Evolutionary conservation across 2,113 vertebrate genomes (phyloP).

Genomic region (Scomber japonicus): DNA sequence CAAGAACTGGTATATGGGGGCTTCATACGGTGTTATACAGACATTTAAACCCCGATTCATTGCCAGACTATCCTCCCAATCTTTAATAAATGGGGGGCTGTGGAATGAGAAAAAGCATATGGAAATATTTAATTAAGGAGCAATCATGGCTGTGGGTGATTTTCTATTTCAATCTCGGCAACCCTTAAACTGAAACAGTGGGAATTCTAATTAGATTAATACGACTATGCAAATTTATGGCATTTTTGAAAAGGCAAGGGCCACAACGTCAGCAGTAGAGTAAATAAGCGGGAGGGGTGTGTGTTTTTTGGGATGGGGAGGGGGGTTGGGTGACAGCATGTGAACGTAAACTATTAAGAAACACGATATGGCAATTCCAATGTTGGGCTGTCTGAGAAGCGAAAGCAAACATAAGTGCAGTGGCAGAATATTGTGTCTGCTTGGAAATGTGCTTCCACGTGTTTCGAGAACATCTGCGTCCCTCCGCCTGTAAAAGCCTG

Average conservation of each 20-base stretch:
- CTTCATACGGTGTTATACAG: slow-evolving; percentile 31
- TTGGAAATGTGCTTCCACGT: slow-evolving; percentile 19
- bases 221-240: slow-evolving; percentile 86
- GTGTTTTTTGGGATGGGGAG: slow-evolving; percentile 41
- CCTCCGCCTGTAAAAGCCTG: slow-evolving; percentile 10
- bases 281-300: slow-evolving; percentile 76
- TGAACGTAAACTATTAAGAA: slow-evolving; percentile 28
- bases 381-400: not conserved
- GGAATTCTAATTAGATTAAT: slow-evolving; percentile 87
- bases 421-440: not conserved
- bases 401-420: not conserved
- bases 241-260: slow-evolving; percentile 80
- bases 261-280: slow-evolving; percentile 76
- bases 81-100: slow-evolving; percentile 59
- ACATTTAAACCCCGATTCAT: slow-evolving; percentile 59
- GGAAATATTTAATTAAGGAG: slow-evolving; percentile 85
- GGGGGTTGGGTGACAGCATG: slow-evolving; percentile 11
- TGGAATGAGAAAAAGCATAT: slow-evolving; percentile 55
- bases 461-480: not conserved
- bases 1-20: slow-evolving; percentile 33
- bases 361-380: slow-evolving; percentile 21
- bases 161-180: slow-evolving; percentile 83
- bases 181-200: slow-evolving; percentile 83
- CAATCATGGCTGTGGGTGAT: slow-evolving; percentile 83
- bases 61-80: slow-evolving; percentile 49